Conservation (phyloP, 2,888 invertebrate genomes). For the Leucophenga montana region DNA sequence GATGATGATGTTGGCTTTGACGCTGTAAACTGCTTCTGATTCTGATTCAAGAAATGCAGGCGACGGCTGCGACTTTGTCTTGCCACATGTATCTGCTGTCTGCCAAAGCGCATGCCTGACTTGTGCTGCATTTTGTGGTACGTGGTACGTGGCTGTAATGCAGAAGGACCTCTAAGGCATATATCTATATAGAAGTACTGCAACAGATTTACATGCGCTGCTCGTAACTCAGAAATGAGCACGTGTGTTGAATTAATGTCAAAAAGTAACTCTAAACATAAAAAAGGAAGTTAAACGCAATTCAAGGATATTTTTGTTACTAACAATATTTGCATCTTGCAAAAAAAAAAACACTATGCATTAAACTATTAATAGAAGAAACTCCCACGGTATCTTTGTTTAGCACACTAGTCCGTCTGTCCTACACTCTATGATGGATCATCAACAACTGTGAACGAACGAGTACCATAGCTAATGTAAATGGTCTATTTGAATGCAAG, state of each 20-base stretch:
- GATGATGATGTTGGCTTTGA: not conserved
- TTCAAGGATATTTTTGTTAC: not conserved
- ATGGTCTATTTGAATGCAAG: not conserved
- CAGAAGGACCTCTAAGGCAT: constrained; percentile 36
- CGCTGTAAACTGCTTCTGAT: constrained; percentile 1
- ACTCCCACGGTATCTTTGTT: constrained; percentile 21
- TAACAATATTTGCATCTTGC: constrained; percentile 12
- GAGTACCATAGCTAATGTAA: constrained; percentile 10
- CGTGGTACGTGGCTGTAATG: constrained; percentile 45
- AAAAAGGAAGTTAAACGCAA: not conserved
- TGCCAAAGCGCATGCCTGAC: not conserved
- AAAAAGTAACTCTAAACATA: constrained; percentile 45
- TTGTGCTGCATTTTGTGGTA: constrained; percentile 1
- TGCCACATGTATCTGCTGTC: constrained; percentile 8
- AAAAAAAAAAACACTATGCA: not conserved
- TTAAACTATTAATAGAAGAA: not conserved
- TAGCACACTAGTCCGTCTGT: not conserved
- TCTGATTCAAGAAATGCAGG: constrained; percentile 24
- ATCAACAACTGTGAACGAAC: not conserved
- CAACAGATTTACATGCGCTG: constrained; percentile 29
- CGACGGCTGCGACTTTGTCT: constrained; percentile 16
- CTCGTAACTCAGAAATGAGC: constrained; percentile 32
- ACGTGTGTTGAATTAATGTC: constrained; percentile 34
- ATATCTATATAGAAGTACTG: not conserved
- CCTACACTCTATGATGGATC: constrained; percentile 10